Conservation (phyloP, 2,888 invertebrate genomes). For the Rhodophaea formosa region DNA sequence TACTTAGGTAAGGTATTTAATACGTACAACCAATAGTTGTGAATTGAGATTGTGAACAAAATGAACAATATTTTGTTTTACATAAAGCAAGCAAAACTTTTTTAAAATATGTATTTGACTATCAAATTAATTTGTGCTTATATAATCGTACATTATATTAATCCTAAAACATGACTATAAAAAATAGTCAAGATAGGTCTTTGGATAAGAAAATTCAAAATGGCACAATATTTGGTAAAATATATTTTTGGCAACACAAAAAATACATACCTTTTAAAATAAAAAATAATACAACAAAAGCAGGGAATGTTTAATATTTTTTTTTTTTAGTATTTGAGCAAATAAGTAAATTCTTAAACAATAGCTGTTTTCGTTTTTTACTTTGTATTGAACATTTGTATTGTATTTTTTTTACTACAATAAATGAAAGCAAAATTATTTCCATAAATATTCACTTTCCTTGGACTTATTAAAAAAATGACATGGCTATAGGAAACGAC, state of each 20-base stretch:
- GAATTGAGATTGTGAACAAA: too few species aligned
- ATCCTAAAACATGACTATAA: constrained; percentile 24
- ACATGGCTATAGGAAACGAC: too few species aligned
- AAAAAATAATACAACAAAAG: background rate
- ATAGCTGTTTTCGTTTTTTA: background rate
- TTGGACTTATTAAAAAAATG: too few species aligned
- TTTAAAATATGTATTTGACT: background rate
- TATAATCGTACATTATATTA: background rate
- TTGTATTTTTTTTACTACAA: too few species aligned
- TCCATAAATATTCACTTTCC: too few species aligned
- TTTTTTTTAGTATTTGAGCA: background rate
- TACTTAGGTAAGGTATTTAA: too few species aligned
- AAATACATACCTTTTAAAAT: constrained; percentile 12
- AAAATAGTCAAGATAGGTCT: constrained; percentile 24
- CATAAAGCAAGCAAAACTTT: background rate
- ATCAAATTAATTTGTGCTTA: constrained; percentile 19
- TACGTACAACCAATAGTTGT: too few species aligned
- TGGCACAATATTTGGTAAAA: constrained; percentile 14
- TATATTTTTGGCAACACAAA: constrained; percentile 15
- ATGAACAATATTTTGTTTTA: too few species aligned
- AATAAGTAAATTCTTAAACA: background rate
- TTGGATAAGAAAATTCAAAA: background rate
- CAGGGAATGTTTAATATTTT: background rate
- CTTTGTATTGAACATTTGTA: too few species aligned
- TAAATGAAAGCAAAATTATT: too few species aligned